Base-by-base conservation (phyloP, 2,113 vertebrate species). In the Paradoxurus hermaphroditus region DNA sequence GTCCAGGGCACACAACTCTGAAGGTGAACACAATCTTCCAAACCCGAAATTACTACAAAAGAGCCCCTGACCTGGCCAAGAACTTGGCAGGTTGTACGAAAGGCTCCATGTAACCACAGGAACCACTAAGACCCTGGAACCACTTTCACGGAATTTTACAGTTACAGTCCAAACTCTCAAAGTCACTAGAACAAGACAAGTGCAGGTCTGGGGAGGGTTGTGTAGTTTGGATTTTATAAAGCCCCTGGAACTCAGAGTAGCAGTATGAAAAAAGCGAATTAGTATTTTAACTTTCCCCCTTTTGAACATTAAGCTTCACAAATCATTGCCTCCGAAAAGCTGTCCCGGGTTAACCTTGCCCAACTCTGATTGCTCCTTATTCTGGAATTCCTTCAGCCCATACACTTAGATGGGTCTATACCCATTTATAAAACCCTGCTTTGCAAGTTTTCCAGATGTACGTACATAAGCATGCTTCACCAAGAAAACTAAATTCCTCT, bases 41-140 rank as follows among this genome's bases (percentile, higher is more conserved):
- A 96, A 96, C 44, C 75, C 78, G 81, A 65, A 95, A 73, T 89
- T 91, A 92, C 31, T 81, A 67, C 12, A 90, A 82, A 91, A 65
- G 44, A 70, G 77, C 68, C 59, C 85, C 94, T 75, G 73, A 94
- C 93, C 23, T 86, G 73, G 27, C 81, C 34, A 34, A 97, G 91
- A 96, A 96, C 67, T 93, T 92, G 94, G 88, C 83, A 86, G 34
- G 29, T 77, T 95, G 56, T 79, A 94, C 79, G 51, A 85, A 96
- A 92, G 14, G 79, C n/a, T 29, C 46, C 53, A 56, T 1, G n/a
- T 67, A 92, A 87, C 46, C 82, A 95, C 56, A 95, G 51, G 62
- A 92, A 84, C 78, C 72, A 94, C 77, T 75, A 90, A 96, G 86
- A 68, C 49, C 36, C 78, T 92, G 51, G 65, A 97, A 91, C 34